Evolutionary conservation across 2,113 vertebrate genomes (phyloP), one percentile per base, ranked within the genome.

Genomic region (Crotalus horridus): DNA sequence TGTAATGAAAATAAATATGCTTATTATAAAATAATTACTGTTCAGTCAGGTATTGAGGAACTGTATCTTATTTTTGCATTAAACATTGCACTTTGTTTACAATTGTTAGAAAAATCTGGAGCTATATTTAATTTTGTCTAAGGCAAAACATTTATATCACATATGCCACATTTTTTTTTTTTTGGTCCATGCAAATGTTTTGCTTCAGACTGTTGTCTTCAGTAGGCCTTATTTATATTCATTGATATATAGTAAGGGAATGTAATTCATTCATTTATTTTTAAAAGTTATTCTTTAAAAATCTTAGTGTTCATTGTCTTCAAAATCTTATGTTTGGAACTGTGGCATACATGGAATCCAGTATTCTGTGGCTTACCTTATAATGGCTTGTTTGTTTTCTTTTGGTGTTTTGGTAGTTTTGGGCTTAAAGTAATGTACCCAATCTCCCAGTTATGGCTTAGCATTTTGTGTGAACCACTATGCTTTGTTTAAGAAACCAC

Each of bases 281-380:
- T 56, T 93, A 93, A 92, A 69, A 61, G 89, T 93, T 95, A 91
- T 92, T 94, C 15, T 20, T 0, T 0, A 39, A 91, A 97, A 94
- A 91, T 89, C 59, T 92, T 87, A 95, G 94, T 33, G 29, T 94
- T 97, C 89, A 81, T n/a, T 53, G 95, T 90, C 94, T 94, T 94
- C 90, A 90, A 96, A 92, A 91, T 96, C 90, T 94, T 92, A 94
- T 92, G 88, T 89, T 93, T 95, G 23, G 58, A 95, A 95, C 9
- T 91, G 64, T 69, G 90, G 61, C 69, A 91, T 93, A 92, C 94
- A 94, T 89, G 93, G 96, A 94, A 96, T 95, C 93, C 92, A 91
- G 93, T 92, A 88, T 86, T 95, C 95, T 64, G 17, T 39, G 74
- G n/a, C 74, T 21, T 81, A 39, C 74, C 20, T 81, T 21, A 8